Base-by-base conservation (phyloP, 2,113 vertebrate genomes). In the Myocastor coypus region DNA sequence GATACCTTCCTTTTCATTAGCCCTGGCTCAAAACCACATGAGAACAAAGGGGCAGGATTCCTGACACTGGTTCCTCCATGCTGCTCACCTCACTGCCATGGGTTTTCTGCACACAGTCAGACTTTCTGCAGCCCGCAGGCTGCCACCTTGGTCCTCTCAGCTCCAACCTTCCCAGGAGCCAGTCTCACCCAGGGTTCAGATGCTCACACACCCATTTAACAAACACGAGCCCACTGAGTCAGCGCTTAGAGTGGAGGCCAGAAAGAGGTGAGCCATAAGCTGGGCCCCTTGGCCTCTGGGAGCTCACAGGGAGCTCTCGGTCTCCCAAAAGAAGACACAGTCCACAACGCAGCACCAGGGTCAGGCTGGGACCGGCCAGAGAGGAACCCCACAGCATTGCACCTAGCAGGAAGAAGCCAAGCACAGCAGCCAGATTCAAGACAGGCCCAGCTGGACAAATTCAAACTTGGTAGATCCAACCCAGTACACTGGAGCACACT, bases 71-170 rank as follows among this genome's bases (percentile, higher is more conserved):
- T 59, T 78, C 1, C 19, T 78, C n/a, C 55, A 13, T 26, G 7
- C 0, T 0, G 34, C 16, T 30, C 1, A 52, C 17, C 82, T 40
- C 66, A 16, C 0, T 0, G 68, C 82, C 73, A 63, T 0, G 0
- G 50, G 16, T n/a, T 17, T n/a, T 0, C 7, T 16, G 24, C 19
- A 34, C 14, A 34, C 50, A 0, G 2, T 26, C 34, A 66, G 8
- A 12, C 46, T 86, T 46, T 40, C 13, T 19, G 14, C 28, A 55
- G 9, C 17, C 24, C 10, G 24, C 2, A 4, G 1, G 10, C 32
- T 3, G 7, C 55, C 52, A 81, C 10, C 34, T 34, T 85, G 68
- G 34, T 46, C n/a, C 73, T 83, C 75, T n/a, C 63, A 30, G 8
- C 50, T n/a, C 34, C 78, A 63, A 26, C 6, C 5, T 1, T 50